These are phyloP conservation scores for Columbina picui DNA, from an alignment of 2,113 vertebrate species.

Conservation along the genomic window DNA sequence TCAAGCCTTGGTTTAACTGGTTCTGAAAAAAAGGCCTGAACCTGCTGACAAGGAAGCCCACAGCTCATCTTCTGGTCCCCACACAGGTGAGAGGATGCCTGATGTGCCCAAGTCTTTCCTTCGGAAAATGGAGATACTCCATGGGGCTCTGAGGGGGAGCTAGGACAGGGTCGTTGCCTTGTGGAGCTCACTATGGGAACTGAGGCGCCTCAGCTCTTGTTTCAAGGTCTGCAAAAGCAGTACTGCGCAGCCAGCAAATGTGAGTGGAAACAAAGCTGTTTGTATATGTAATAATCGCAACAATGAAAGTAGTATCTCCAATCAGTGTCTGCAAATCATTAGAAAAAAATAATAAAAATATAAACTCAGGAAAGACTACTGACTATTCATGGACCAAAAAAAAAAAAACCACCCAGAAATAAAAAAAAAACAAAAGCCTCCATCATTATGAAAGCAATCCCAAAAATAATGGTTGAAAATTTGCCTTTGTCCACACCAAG, in stretches of 20 bases:
- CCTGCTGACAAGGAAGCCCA: background rate
- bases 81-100: background rate
- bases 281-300: background rate
- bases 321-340: background rate
- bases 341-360: background rate
- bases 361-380: background rate
- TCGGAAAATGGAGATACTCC: background rate
- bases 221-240: background rate
- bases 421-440: background rate
- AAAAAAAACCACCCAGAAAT: background rate
- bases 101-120: background rate
- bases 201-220: background rate
- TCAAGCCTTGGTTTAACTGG: background rate
- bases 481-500: background rate
- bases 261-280: background rate
- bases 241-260: background rate
- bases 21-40: background rate
- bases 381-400: background rate
- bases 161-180: background rate
- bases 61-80: background rate
- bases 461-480: background rate
- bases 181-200: background rate
- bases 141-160: rapidly evolving
- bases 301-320: background rate
- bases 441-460: background rate